These are phyloP conservation scores for Hestina assimilis DNA, from an alignment of 1,140 invertebrate genomes.

Conservation along the genomic window DNA sequence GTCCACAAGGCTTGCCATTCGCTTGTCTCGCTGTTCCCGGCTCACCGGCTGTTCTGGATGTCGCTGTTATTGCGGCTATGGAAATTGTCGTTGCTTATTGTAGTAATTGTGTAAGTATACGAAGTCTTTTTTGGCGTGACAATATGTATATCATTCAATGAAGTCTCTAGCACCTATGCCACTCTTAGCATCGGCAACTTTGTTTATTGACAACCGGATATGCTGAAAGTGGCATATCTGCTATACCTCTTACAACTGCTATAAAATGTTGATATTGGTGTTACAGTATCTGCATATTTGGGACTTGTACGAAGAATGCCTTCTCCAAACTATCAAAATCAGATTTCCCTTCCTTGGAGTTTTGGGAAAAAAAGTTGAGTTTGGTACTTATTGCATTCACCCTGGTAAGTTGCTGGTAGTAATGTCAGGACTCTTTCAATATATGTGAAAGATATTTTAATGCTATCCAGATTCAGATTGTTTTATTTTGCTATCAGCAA, in stretches of 20 bases:
- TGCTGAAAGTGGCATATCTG: too few species aligned
- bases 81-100: conserved; percentile 70
- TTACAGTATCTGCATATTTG: conserved; percentile 78
- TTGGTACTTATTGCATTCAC: conserved; percentile 73
- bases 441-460: too few species aligned
- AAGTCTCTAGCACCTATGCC: too few species aligned
- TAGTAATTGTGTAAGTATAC: conserved; percentile 72
- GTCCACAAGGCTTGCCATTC: conserved; percentile 49
- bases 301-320: conserved; percentile 75
- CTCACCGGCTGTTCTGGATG: conserved; percentile 58
- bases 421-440: neutral
- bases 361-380: conserved; percentile 76
- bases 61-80: conserved; percentile 60
- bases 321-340: conserved; percentile 75
- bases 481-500: too few species aligned
- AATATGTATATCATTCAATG: too few species aligned
- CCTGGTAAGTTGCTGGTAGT: conserved; percentile 59
- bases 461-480: too few species aligned
- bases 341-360: conserved; percentile 76
- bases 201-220: neutral
- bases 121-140: conserved; percentile 9
- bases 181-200: too few species aligned
- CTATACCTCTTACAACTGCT: too few species aligned
- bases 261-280: too few species aligned
- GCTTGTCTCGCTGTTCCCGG: conserved; percentile 44